Percentiles rank a stretch among this genome's conserved stretches.
Conservation (phyloP, 2,797 vertebrate species). For the Ibycter americanus region DNA sequence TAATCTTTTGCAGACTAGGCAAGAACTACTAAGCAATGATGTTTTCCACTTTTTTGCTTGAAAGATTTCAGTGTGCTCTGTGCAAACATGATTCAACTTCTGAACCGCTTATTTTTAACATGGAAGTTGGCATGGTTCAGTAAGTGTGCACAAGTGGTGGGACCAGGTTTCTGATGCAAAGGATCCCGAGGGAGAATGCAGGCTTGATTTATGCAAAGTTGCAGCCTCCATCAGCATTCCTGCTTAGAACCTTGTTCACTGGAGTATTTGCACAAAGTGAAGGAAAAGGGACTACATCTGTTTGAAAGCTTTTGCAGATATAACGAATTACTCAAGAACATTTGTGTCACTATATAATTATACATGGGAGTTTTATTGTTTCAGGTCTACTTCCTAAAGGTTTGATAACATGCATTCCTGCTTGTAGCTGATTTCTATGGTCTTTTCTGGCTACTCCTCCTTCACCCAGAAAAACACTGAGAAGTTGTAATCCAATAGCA, state of each 20-base stretch:
- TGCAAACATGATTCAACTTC: neutral
- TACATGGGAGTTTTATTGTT: neutral
- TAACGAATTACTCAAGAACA: neutral
- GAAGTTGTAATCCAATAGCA: conserved; percentile 28
- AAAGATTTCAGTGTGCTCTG: neutral
- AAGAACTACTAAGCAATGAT: neutral
- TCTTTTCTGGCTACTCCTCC: neutral
- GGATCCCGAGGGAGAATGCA: neutral
- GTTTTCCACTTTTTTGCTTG: neutral
- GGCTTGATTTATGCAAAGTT: neutral
- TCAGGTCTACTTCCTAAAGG: neutral
- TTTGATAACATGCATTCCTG: neutral
- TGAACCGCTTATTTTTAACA: neutral
- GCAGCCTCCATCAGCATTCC: neutral
- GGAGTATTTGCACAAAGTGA: neutral
- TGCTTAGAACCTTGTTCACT: neutral
- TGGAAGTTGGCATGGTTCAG: neutral
- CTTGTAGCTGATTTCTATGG: neutral
- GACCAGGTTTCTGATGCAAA: neutral
- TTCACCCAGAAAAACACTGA: neutral
- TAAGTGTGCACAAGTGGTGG: neutral
- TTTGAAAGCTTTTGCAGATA: conserved; percentile 3
- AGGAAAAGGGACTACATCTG: neutral
- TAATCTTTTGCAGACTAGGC: neutral
- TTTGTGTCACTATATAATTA: neutral